Base-by-base conservation (phyloP, 2,113 vertebrate species). In the Cochlearius cochlearius region DNA sequence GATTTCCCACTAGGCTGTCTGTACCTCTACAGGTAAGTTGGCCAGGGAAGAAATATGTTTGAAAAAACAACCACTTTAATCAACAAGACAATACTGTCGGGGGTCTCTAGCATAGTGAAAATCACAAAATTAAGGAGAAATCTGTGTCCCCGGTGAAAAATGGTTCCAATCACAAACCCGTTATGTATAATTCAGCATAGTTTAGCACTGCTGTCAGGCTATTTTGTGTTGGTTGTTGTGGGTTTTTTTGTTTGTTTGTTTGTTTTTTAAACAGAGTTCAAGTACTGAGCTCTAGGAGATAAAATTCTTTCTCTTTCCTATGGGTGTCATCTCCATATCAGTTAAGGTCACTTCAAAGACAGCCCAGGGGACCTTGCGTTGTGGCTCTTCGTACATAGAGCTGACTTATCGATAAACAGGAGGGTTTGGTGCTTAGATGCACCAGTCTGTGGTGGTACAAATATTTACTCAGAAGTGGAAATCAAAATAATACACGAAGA, bases 391-490 rank as follows among this genome's bases (percentile, higher is more conserved):
- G 78, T 76, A 91, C 69, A 64, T 1, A 50, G 53, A 71, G 55
- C 55, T 96, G 91, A 97, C 77, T 86, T 94, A 59, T 29, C 91
- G 80, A 93, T 81, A 71, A 95, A 80, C 66, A 85, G 84, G 36
- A 41, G 62, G 66, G 59, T 92, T 87, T 87, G 71, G n/a, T 83
- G 86, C 94, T 86, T 50, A 89, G 83, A 83, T 52, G 20, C 10
- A 36, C 75, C 50, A 34, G 76, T 88, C 75, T 92, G 86, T 56
- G 82, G 26, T 69, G 83, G 34, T 49, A 73, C 38, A 97, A 96
- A 97, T 98, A 96, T 96, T 98, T 97, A 92, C 89, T 96, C 80
- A 85, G 82, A 88, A 94, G 49, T 90, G 75, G 80, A 94, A 97
- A 94, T 63, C 62, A 97, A 96, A 98, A 83, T 67, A 91, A 78